Conservation (phyloP, 2,797 vertebrate species). For the Cuniculus paca region DNA sequence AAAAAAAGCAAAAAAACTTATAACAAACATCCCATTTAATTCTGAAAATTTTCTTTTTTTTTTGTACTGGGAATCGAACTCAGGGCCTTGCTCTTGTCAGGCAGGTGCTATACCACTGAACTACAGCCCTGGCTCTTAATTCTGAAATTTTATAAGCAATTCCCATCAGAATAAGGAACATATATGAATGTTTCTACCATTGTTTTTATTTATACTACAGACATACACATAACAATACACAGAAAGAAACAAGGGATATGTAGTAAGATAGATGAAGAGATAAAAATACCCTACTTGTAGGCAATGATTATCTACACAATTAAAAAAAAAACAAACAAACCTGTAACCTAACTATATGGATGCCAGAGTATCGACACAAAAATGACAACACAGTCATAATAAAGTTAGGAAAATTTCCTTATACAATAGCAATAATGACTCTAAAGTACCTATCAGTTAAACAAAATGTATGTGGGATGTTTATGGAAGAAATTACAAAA, state of each 20-base stretch:
- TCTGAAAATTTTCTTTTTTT: not conserved
- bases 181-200: constrained; percentile 11
- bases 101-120: not conserved
- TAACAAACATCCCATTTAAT: not conserved
- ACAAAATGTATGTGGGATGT: not conserved
- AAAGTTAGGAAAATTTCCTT: not conserved
- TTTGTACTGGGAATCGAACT: not conserved
- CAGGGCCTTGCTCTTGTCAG: not conserved
- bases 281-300: not conserved
- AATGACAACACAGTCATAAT: not conserved
- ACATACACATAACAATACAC: not conserved
- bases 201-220: not conserved
- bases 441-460: not conserved
- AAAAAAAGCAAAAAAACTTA: constrained; percentile 11
- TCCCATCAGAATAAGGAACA: not conserved
- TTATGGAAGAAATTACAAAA: not conserved
- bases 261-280: not conserved
- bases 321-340: not conserved
- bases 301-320: not conserved
- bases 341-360: not conserved
- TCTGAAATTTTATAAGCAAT: constrained; percentile 22
- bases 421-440: not conserved
- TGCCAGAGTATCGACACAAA: not conserved
- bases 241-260: not conserved
- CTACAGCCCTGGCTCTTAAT: not conserved